Percentiles rank a stretch among this genome's conserved stretches.
These are phyloP conservation scores for Papilio gigon DNA, from an alignment of 2,888 invertebrate genomes.

Conservation along the genomic window DNA sequence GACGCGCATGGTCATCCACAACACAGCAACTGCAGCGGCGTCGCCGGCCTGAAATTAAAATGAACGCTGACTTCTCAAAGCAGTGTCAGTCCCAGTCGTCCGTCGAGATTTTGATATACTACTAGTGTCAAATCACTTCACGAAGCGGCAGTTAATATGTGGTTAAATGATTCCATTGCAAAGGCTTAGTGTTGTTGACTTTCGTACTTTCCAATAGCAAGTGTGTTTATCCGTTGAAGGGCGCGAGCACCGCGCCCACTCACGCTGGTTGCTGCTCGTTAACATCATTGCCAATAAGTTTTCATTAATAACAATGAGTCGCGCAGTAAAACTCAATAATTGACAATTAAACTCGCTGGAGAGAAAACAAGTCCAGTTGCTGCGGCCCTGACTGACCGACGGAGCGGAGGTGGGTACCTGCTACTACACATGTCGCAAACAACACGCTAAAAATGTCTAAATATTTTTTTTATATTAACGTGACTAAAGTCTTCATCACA, in stretches of 20 bases:
- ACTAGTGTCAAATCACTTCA: too few relatives aligned
- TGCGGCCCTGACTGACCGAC: too few relatives aligned
- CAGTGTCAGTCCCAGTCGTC: too few relatives aligned
- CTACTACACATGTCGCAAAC: not conserved
- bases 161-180: not conserved
- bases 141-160: too few relatives aligned
- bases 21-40: too few relatives aligned
- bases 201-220: not conserved
- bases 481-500: too few relatives aligned
- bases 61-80: too few relatives aligned
- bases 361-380: conserved; percentile 1
- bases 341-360: conserved; percentile 33
- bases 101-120: too few relatives aligned
- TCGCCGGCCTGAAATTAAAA: too few relatives aligned
- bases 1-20: too few relatives aligned
- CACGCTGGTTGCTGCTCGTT: not conserved
- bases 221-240: not conserved
- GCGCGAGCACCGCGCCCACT: not conserved
- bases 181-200: not conserved
- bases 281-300: conserved; percentile 33
- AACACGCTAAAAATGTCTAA: not conserved
- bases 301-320: conserved; percentile 56
- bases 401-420: not conserved
- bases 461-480: too few relatives aligned
- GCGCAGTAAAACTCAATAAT: conserved; percentile 45